These are phyloP conservation scores for Nasalis larvatus DNA, from an alignment of 2,113 vertebrate species.

Conservation along the genomic window DNA sequence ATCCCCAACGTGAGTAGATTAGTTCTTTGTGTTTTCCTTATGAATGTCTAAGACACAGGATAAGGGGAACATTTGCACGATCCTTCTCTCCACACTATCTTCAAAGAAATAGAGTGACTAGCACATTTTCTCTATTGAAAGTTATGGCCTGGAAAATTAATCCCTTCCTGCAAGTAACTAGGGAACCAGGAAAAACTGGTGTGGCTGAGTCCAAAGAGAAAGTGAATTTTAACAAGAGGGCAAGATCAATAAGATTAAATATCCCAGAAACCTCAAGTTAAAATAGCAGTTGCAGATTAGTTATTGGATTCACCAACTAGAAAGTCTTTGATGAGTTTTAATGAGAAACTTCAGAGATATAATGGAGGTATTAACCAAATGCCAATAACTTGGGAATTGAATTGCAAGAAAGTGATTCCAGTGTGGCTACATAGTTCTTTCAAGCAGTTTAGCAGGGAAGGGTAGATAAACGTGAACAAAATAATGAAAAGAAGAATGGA, in stretches of 20 bases:
- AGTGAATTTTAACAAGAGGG: conserved; percentile 15
- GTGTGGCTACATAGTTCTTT: background rate
- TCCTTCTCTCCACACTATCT: background rate
- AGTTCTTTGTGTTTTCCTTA: background rate
- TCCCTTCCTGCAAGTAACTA: background rate
- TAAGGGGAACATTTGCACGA: background rate
- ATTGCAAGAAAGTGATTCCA: background rate
- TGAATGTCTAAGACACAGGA: background rate
- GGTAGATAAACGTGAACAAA: background rate
- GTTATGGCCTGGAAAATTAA: conserved; percentile 40
- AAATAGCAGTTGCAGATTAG: conserved; percentile 53
- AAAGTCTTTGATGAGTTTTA: conserved; percentile 52
- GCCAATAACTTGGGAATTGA: background rate
- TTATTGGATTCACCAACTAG: conserved; percentile 50
- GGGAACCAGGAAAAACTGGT: background rate
- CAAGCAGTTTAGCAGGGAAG: background rate
- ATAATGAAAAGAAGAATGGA: background rate
- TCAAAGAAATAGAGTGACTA: background rate
- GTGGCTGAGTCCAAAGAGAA: conserved; percentile 23
- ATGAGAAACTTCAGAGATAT: conserved; percentile 49
- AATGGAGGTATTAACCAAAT: conserved; percentile 4
- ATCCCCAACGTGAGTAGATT: background rate
- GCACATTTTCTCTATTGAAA: background rate
- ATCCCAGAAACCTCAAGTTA: conserved; percentile 55
- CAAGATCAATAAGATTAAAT: conserved; percentile 57